Percentiles rank a stretch among this genome's conserved stretches.
phyloP scores from a whole-genome alignment of 2,888 invertebrate genomes.

The Nephrotoma guestfalica region DNA sequence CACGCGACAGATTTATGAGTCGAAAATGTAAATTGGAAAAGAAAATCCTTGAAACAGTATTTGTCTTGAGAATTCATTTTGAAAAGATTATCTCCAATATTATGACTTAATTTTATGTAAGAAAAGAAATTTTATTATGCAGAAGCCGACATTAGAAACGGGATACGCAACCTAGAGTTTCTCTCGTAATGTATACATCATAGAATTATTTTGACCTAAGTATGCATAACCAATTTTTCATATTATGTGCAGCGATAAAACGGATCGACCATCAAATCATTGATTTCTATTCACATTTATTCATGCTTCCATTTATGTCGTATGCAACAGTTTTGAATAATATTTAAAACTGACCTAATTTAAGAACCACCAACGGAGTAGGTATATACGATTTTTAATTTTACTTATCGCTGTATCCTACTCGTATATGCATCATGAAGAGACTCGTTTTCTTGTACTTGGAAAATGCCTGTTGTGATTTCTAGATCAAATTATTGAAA shows the following conservation, averaged over 20 bases:
- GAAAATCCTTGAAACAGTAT: not conserved
- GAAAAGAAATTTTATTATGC: not conserved
- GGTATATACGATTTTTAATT: not conserved
- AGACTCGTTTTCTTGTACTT: not conserved
- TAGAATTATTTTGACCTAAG: not conserved
- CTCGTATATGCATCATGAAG: not conserved
- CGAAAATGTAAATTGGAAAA: not conserved
- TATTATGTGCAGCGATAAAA: not conserved
- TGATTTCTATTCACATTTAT: not conserved
- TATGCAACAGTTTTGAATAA: not conserved
- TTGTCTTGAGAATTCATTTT: not conserved
- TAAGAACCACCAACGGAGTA: not conserved
- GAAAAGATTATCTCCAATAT: not conserved
- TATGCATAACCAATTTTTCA: not conserved
- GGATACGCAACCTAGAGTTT: not conserved
- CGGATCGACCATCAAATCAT: not conserved
- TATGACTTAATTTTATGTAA: not conserved
- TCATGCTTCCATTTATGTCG: not conserved
- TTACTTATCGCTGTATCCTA: not conserved
- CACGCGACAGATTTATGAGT: not conserved
- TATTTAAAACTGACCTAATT: not conserved
- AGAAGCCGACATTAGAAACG: not conserved
- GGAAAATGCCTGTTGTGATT: not conserved
- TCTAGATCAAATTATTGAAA: not conserved
- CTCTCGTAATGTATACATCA: not conserved